These are phyloP conservation scores for Leptopilina syphax DNA, from an alignment of 2,888 invertebrate species.

Conservation along the genomic window DNA sequence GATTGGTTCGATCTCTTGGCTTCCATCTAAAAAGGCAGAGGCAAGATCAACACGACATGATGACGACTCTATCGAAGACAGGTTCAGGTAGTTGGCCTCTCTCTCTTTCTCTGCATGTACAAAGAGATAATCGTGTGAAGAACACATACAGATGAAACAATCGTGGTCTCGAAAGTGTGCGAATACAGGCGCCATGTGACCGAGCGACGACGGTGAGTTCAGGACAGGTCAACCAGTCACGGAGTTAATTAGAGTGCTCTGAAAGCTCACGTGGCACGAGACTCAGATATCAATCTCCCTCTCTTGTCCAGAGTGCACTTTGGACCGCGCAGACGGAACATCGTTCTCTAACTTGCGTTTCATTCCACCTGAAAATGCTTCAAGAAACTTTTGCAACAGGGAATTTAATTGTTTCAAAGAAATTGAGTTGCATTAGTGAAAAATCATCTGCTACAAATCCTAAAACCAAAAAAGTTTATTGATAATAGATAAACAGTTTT, in stretches of 20 bases:
- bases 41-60: constrained; percentile 60
- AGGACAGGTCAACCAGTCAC: constrained; percentile 74
- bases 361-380: background rate
- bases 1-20: constrained; percentile 6
- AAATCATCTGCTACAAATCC: no score
- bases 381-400: no score
- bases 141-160: constrained; percentile 54
- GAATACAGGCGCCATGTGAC: constrained; percentile 65
- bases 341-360: constrained; percentile 29
- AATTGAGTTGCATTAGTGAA: no score
- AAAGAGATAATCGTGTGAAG: constrained; percentile 38
- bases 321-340: constrained; percentile 53
- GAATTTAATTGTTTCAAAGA: no score
- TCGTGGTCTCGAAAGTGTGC: constrained; percentile 55
- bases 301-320: constrained; percentile 60
- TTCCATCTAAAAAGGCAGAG: constrained; percentile 38
- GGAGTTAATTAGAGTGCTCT: constrained; percentile 76
- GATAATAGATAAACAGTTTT: no score
- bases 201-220: constrained; percentile 66
- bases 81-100: constrained; percentile 52
- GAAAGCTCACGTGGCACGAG: constrained; percentile 70
- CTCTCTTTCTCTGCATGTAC: background rate
- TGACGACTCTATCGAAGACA: constrained; percentile 74
- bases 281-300: constrained; percentile 74
- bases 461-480: no score